Base-by-base conservation (phyloP, 1,140 invertebrate genomes). In the Grapholita molesta region DNA sequence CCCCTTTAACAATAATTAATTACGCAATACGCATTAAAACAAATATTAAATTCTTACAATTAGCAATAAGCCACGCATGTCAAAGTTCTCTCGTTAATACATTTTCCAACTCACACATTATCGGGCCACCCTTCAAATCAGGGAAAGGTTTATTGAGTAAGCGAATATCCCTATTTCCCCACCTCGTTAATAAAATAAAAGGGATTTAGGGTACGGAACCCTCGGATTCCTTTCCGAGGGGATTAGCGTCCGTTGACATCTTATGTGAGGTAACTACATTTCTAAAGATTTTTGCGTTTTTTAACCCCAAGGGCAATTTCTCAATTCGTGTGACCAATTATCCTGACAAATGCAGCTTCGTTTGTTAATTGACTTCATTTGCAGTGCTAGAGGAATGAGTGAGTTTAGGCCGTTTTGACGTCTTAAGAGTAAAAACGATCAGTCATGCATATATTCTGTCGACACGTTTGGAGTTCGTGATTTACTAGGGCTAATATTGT, bases 151-250 rank as follows among this genome's bases (percentile, higher is more conserved):
- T 53, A 53, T 53, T 9, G 52, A 53, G 52, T 53, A 53, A 53
- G 52, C 52, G 52, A 53, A 53, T 53, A 53, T 53, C 52, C 52
- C 21, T 53, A 53, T 38, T 38, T 67, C 42, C 23, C 38, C 66
- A 53, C 42, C 42, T 67, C 66, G 66, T 67, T 67, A 67, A 67
- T 67, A 67, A 67, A 52, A 67, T 67, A 67, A 67, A 52, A 67
- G 66, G 38, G 66, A 67, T 67, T 67, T 52, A 30, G 52, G 66
- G 24, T 9, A 65, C 24, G 23, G 66, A 42, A 11, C 38, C 38
- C 23, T 32, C 42, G 28, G 25, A 42, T 53, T 21, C 52, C 52
- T 53, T 53, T 23, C 21, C 18, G 7, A 53, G 52, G 52, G 52
- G 52, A 53, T 53, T 53, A 53, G 23, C 3, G 52, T 21, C 52